Percentiles rank a stretch among this genome's conserved stretches.
Conservation (phyloP, 2,888 invertebrate species). For the Nomada flava region DNA sequence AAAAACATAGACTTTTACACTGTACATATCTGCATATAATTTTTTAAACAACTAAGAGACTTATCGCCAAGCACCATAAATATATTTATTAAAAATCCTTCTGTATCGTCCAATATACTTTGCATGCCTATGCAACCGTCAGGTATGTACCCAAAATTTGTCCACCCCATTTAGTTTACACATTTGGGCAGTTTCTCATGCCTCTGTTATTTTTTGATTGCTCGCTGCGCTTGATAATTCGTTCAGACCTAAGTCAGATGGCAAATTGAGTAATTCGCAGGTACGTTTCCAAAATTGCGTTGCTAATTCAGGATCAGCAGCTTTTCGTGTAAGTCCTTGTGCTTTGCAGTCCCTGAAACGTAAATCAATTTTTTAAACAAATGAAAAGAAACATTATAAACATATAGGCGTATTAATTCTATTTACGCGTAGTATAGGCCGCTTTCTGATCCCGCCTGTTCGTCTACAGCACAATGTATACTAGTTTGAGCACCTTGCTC, state of each 20-base stretch:
- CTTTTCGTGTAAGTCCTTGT: neutral
- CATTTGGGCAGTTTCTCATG: neutral
- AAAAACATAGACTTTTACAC: neutral
- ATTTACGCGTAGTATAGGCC: constrained; percentile 87
- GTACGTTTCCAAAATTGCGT: neutral
- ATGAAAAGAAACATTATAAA: neutral
- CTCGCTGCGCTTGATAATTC: neutral
- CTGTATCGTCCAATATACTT: too few species aligned
- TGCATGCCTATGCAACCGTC: too few species aligned
- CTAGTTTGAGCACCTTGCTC: constrained; percentile 91
- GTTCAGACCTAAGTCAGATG: neutral
- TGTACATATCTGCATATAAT: neutral
- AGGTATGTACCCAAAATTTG: too few species aligned
- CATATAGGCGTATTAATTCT: neutral
- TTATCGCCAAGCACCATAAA: too few species aligned
- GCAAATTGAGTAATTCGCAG: constrained; percentile 3
- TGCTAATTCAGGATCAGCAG: constrained; percentile 6
- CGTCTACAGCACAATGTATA: constrained; percentile 89
- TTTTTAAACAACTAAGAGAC: too few species aligned
- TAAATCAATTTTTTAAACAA: neutral
- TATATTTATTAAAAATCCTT: too few species aligned
- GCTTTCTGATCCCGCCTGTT: constrained; percentile 87
- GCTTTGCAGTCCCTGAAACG: constrained; percentile 4
- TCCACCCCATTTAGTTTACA: neutral
- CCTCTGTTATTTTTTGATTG: neutral